phyloP scores from a whole-genome alignment of 2,113 vertebrate genomes.

The Strix aluco region DNA sequence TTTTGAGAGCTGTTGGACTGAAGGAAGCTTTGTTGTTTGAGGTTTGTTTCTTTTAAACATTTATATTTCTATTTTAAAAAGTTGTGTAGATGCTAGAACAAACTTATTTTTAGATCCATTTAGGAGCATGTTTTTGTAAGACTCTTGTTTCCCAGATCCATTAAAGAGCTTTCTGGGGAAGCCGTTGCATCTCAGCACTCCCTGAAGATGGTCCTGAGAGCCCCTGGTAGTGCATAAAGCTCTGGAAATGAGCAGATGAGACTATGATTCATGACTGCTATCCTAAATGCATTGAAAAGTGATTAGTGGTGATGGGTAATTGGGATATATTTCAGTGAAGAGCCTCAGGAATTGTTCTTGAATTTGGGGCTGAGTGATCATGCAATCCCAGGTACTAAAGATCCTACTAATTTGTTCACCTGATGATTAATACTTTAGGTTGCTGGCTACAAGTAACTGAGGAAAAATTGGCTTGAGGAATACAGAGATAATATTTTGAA shows the following conservation, averaged over 20 bases:
- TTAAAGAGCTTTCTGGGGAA: constrained; percentile 16
- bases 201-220: background rate
- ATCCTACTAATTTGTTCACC: accelerated
- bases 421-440: accelerated
- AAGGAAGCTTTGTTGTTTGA: background rate
- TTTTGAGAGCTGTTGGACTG: accelerated
- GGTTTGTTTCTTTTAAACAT: background rate
- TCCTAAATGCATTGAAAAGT: background rate
- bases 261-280: background rate
- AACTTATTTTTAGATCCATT: background rate
- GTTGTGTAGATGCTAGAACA: background rate
- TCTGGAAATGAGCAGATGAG: background rate
- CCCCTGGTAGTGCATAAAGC: background rate
- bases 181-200: background rate
- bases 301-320: background rate
- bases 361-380: background rate
- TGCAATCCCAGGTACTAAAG: background rate
- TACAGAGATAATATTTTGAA: accelerated
- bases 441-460: background rate
- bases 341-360: background rate
- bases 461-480: background rate
- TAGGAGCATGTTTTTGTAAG: background rate
- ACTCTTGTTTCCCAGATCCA: background rate
- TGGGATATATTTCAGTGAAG: background rate
- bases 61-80: background rate